These are phyloP conservation scores for Denticeps clupeoides DNA, from an alignment of 2,797 vertebrate genomes.

Conservation along the genomic window DNA sequence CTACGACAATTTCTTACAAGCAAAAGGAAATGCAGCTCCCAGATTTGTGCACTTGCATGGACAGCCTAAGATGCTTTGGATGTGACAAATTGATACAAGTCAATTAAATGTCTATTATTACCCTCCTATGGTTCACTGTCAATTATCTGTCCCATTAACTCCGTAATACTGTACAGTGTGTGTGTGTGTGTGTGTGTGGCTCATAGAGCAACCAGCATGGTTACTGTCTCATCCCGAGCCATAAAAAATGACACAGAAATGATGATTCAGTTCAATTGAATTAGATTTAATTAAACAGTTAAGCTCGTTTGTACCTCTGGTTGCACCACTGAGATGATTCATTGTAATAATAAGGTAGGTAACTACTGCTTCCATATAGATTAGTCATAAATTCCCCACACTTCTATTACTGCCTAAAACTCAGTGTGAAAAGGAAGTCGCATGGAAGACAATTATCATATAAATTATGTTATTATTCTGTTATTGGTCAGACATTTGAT, in stretches of 20 bases:
- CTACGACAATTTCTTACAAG: too few relatives aligned
- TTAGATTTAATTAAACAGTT: slow-evolving; percentile 59
- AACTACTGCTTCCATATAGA: slow-evolving; percentile 41
- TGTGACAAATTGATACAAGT: slow-evolving; percentile 64
- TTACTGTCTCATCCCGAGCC: slow-evolving; percentile 48
- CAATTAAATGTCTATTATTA: slow-evolving; percentile 69
- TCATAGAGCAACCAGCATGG: slow-evolving; percentile 48
- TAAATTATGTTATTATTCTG: slow-evolving; percentile 46
- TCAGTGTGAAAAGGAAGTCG: slow-evolving; percentile 31
- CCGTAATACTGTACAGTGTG: slow-evolving; percentile 60
- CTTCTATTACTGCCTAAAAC: slow-evolving; percentile 41
- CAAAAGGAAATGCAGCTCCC: too few relatives aligned
- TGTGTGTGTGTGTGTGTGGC: slow-evolving; percentile 56
- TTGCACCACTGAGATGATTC: slow-evolving; percentile 47
- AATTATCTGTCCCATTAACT: slow-evolving; percentile 76
- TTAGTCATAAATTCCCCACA: slow-evolving; percentile 49
- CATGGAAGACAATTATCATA: slow-evolving; percentile 43
- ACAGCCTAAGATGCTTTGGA: slow-evolving; percentile 41
- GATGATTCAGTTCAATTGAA: slow-evolving; percentile 54
- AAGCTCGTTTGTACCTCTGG: slow-evolving; percentile 51
- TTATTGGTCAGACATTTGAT: slow-evolving; percentile 26
- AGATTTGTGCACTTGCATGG: slow-evolving; percentile 27
- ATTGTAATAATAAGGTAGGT: slow-evolving; percentile 55
- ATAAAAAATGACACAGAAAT: slow-evolving; percentile 46
- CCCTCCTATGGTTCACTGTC: slow-evolving; percentile 67